phyloP scores from a whole-genome alignment of 2,888 invertebrate species.

The Yponomeuta malinellus region DNA sequence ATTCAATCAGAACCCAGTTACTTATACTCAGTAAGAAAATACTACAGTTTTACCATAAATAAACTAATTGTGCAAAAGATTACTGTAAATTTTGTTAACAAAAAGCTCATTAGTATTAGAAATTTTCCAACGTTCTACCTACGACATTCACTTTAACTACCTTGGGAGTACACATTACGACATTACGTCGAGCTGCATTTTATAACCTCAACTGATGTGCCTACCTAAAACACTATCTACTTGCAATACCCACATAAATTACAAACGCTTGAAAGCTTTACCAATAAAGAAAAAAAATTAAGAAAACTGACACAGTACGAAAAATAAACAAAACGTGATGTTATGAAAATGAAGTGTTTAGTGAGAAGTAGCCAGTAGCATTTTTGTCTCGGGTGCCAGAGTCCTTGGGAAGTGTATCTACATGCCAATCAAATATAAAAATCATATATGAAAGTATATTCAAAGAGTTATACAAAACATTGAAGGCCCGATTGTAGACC shows the following conservation, averaged over 20 bases:
- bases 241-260: constrained; percentile 14
- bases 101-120: too few relatives aligned
- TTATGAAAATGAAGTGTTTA: constrained; percentile 19
- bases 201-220: not conserved
- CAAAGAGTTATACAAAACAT: constrained; percentile 24
- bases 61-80: too few relatives aligned
- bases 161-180: too few relatives aligned
- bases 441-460: constrained; percentile 42
- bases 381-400: constrained; percentile 24
- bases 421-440: constrained; percentile 17
- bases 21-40: too few relatives aligned
- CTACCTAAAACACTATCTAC: not conserved
- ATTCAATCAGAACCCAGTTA: too few relatives aligned
- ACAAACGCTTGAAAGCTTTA: constrained; percentile 19
- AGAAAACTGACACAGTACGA: constrained; percentile 13
- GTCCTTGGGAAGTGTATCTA: constrained; percentile 29
- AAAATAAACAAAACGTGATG: constrained; percentile 17
- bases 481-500: constrained; percentile 46
- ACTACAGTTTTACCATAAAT: too few relatives aligned
- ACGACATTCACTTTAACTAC: too few relatives aligned
- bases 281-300: constrained; percentile 16
- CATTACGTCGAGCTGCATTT: not conserved
- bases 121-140: too few relatives aligned
- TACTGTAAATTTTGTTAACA: too few relatives aligned
- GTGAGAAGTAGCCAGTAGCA: constrained; percentile 24